Conservation (phyloP, 1,140 invertebrate species). For the Littorina saxatilis region DNA sequence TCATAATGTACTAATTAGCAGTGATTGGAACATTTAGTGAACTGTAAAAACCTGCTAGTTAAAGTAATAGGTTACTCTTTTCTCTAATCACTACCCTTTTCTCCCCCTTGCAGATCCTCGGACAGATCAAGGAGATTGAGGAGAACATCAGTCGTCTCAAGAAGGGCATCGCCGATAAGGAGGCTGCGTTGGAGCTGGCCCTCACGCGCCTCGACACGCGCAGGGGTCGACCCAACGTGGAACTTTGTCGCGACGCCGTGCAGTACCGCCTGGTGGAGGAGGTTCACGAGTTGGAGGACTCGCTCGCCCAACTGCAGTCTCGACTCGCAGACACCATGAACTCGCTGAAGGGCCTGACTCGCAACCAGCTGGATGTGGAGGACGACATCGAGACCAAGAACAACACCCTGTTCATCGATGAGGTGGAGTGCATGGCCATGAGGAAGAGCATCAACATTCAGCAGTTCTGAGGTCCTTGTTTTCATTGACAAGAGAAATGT, state of each 20-base stretch:
- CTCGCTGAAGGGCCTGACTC: conserved; percentile 86
- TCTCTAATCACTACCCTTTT: too few relatives aligned
- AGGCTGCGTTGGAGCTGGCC: conserved; percentile 87
- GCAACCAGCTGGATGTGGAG: conserved; percentile 90
- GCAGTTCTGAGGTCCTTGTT: too few relatives aligned
- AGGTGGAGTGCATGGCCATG: conserved; percentile 81
- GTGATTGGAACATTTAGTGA: too few relatives aligned
- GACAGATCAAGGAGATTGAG: conserved; percentile 84
- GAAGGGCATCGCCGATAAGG: conserved; percentile 88
- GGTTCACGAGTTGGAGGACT: conserved; percentile 63
- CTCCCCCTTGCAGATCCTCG: conserved; percentile 65
- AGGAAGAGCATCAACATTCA: conserved; percentile 75
- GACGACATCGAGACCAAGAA: conserved; percentile 94
- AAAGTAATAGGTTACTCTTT: too few relatives aligned
- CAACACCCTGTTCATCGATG: conserved; percentile 93
- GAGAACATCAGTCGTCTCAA: conserved; percentile 86
- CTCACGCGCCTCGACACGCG: conserved; percentile 89
- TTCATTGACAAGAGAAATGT: too few relatives aligned
- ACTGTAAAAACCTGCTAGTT: too few relatives aligned
- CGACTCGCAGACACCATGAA: conserved; percentile 70
- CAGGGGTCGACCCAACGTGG: conserved; percentile 85
- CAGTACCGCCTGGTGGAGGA: conserved; percentile 74
- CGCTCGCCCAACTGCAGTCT: conserved; percentile 60
- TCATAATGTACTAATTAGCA: too few relatives aligned
- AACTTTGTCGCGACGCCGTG: conserved; percentile 82